phyloP scores from a whole-genome alignment of 2,113 vertebrate species.

The Orthonyx spaldingii region DNA sequence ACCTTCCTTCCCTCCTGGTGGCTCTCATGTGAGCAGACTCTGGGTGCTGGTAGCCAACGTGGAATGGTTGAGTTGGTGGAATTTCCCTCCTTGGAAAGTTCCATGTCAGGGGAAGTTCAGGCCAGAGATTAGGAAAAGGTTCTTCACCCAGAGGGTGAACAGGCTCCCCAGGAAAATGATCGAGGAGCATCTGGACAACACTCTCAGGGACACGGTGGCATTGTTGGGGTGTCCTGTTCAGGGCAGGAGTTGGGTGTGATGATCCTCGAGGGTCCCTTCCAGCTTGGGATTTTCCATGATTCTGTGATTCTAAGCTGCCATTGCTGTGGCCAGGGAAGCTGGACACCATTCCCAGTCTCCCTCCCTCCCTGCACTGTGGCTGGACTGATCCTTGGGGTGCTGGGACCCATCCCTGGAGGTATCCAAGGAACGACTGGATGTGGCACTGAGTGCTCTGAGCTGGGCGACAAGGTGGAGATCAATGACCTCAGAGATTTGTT shows the following conservation, averaged over 20 bases:
- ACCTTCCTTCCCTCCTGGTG: background rate
- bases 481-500: background rate
- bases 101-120: background rate
- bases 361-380: accelerated
- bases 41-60: background rate
- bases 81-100: background rate
- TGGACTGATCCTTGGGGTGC: background rate
- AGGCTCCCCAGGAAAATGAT: background rate
- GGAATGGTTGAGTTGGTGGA: background rate
- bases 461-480: background rate
- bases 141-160: background rate
- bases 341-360: accelerated
- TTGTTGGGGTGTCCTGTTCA: background rate
- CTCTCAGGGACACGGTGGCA: background rate
- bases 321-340: background rate
- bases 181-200: background rate
- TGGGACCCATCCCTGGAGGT: background rate
- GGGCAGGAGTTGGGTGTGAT: background rate
- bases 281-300: background rate
- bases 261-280: background rate
- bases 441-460: background rate
- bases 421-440: background rate
- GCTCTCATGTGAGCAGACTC: background rate
- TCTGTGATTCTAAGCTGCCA: background rate
- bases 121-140: background rate